Evolutionary conservation across 2,888 invertebrate species (phyloP).

Genomic region (Troides helena): DNA sequence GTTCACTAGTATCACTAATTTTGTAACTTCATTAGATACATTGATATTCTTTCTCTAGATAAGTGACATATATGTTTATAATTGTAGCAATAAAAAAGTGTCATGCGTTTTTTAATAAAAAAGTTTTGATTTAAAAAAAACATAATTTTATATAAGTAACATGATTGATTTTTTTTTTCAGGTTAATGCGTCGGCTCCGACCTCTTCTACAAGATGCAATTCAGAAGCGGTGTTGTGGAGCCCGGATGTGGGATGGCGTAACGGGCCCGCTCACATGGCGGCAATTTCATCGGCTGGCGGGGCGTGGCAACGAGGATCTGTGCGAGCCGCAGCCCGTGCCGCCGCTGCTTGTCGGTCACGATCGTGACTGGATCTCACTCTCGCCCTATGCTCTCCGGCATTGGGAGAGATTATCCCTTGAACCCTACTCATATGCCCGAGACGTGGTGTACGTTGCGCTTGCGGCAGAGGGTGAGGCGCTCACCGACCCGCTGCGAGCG

Average conservation of each 20-base stretch:
- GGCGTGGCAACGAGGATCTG: slow-evolving; percentile 95
- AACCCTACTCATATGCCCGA: slow-evolving; percentile 96
- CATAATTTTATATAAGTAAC: no score
- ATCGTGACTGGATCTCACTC: slow-evolving; percentile 95
- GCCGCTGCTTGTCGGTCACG: slow-evolving; percentile 94
- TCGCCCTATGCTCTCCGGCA: slow-evolving; percentile 96
- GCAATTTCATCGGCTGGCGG: slow-evolving; percentile 97
- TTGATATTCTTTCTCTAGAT: no score
- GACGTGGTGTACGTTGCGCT: slow-evolving; percentile 97
- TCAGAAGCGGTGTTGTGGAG: slow-evolving; percentile 93
- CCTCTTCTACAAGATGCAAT: slow-evolving; percentile 97
- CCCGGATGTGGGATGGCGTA: slow-evolving; percentile 96
- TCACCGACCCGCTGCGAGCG: slow-evolving; percentile 87
- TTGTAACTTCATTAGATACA: no score
- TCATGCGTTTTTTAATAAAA: no score
- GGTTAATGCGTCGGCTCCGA: slow-evolving; percentile 93
- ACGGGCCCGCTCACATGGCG: slow-evolving; percentile 99
- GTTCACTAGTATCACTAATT: no score
- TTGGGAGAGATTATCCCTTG: slow-evolving; percentile 98
- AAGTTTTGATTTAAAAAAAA: no score
- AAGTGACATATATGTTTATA: no score
- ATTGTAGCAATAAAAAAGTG: no score
- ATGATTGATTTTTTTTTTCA: slow-evolving; percentile 31
- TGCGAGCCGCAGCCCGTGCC: slow-evolving; percentile 99
- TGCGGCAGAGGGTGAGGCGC: slow-evolving; percentile 93